Conservation (phyloP, 2,113 vertebrate genomes). For the Petrocephalus zakoni region DNA sequence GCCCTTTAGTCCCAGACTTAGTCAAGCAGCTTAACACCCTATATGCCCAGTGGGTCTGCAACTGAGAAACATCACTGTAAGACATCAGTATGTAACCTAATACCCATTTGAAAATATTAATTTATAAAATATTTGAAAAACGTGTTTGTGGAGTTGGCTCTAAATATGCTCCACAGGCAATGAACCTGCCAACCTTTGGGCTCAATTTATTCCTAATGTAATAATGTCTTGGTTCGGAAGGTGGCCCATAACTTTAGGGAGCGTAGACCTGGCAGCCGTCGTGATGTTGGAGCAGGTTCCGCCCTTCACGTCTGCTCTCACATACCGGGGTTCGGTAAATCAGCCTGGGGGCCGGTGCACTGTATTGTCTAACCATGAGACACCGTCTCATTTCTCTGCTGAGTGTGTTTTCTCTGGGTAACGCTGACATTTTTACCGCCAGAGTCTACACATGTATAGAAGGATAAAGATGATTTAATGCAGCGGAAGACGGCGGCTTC, state of each 20-base stretch:
- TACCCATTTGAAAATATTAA: conserved; percentile 28
- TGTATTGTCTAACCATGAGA: conserved; percentile 11
- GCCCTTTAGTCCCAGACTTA: too few species aligned
- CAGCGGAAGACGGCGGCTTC: neutral
- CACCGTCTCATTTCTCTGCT: neutral
- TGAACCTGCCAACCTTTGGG: conserved; percentile 45
- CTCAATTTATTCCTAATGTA: conserved; percentile 38
- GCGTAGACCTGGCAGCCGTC: neutral
- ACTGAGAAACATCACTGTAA: neutral
- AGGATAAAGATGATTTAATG: neutral
- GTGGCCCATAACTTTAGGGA: conserved; percentile 50
- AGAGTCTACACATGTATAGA: neutral
- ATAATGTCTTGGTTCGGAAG: conserved; percentile 48
- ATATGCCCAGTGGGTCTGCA: neutral
- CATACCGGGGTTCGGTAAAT: conserved; percentile 46
- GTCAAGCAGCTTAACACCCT: neutral
- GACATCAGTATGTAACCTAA: neutral
- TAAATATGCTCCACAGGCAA: conserved; percentile 38
- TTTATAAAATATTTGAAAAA: conserved; percentile 31
- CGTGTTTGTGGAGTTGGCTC: conserved; percentile 29
- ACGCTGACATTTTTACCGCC: neutral
- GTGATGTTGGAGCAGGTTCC: conserved; percentile 55
- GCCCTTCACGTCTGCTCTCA: conserved; percentile 42
- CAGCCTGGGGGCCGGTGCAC: conserved; percentile 31
- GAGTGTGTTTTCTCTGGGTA: neutral